Evolutionary conservation across 2,888 invertebrate genomes (phyloP).

Genomic region (Andrena dorsata): DNA sequence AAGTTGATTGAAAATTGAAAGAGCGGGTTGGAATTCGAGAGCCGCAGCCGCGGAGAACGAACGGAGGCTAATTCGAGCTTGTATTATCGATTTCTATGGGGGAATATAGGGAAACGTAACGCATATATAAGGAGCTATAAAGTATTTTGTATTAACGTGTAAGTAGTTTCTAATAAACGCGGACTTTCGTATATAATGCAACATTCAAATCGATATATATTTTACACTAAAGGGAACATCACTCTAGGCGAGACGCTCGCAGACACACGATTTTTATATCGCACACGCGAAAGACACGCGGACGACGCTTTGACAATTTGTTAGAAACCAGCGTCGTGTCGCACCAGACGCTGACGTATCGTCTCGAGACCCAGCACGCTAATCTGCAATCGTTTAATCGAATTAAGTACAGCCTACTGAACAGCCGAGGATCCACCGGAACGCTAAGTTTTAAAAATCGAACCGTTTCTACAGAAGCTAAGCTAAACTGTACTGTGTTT

Average conservation of each 20-base stretch:
- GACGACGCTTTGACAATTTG: not conserved
- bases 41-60: not conserved
- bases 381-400: conserved; percentile 67
- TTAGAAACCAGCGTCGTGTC: not conserved
- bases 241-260: not conserved
- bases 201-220: conserved; percentile 19
- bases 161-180: conserved; percentile 53
- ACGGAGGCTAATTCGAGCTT: not conserved
- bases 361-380: conserved; percentile 68
- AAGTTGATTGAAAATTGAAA: not conserved
- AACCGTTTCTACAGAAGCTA: too few species aligned
- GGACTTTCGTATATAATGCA: conserved; percentile 21
- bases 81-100: not conserved
- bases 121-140: conserved; percentile 15
- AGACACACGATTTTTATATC: conserved; percentile 6
- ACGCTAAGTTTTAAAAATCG: too few species aligned
- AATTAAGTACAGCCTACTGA: not conserved
- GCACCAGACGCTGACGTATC: conserved; percentile 65
- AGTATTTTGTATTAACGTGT: conserved; percentile 47
- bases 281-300: not conserved
- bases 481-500: too few species aligned
- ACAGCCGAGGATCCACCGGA: too few species aligned
- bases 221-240: not conserved
- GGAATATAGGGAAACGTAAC: not conserved
- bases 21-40: conserved; percentile 4